Evolutionary conservation across 2,113 vertebrate genomes (phyloP).

Genomic region (Indicator maculatus): DNA sequence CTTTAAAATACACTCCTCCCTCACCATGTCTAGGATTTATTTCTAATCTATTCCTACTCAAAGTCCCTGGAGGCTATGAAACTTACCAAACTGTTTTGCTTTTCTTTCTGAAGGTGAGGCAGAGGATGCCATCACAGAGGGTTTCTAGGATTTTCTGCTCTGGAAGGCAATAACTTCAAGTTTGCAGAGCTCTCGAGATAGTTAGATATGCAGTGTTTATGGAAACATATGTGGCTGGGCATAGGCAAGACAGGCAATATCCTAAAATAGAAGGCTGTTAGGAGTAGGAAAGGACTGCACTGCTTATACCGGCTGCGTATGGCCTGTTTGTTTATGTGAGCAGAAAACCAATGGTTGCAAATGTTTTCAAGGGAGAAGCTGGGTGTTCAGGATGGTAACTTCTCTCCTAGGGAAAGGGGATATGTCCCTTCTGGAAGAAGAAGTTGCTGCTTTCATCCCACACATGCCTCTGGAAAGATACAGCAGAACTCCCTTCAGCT

Average conservation of each 20-base stretch:
- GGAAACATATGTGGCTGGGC: background rate
- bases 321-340: background rate
- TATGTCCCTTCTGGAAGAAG: background rate
- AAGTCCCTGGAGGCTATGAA: background rate
- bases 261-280: background rate
- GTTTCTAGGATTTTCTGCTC: background rate
- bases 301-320: background rate
- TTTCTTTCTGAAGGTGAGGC: background rate
- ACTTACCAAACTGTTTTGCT: background rate
- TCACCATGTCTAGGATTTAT: background rate
- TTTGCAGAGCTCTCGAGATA: background rate
- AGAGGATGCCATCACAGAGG: background rate
- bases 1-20: background rate
- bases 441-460: fast-evolving
- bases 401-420: background rate
- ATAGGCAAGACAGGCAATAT: background rate
- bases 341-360: background rate
- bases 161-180: background rate
- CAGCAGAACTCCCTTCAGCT: background rate
- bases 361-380: background rate
- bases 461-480: background rate
- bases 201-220: background rate
- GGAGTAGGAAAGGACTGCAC: background rate
- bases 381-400: background rate
- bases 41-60: background rate